Percentiles rank a stretch among this genome's conserved stretches.
These are phyloP conservation scores for Glyphotaelius pellucidus DNA, from an alignment of 2,888 invertebrate genomes.

Conservation along the genomic window DNA sequence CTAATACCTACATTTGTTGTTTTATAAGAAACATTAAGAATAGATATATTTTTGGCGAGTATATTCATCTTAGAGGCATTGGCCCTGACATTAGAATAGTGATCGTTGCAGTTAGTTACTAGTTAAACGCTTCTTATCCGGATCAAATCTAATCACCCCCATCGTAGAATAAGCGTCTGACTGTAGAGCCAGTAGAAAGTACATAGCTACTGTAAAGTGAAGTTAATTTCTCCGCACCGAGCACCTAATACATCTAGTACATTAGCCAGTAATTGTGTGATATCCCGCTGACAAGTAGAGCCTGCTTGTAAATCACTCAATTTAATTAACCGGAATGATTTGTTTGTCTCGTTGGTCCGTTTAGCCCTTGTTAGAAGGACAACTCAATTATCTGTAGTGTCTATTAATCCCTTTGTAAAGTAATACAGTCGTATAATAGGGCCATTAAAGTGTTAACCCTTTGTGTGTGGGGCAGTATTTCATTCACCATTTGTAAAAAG, in stretches of 20 bases:
- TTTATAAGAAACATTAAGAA: no score
- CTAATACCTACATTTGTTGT: no score
- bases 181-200: background rate
- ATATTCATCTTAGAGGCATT: background rate
- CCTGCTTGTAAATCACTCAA: conserved; percentile 48
- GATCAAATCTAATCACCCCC: background rate
- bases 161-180: background rate
- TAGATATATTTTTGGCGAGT: no score
- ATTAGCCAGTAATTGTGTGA: conserved; percentile 5
- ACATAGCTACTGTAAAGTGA: background rate
- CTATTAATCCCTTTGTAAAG: conserved; percentile 45
- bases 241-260: conserved; percentile 1
- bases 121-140: background rate
- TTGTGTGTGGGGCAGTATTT: background rate
- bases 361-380: conserved; percentile 40
- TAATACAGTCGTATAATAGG: background rate
- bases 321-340: conserved; percentile 47
- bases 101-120: background rate
- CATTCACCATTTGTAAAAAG: background rate
- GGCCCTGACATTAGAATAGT: background rate
- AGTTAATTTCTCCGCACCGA: conserved; percentile 1
- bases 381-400: conserved; percentile 45
- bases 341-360: conserved; percentile 51
- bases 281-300: background rate
- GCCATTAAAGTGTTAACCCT: conserved; percentile 6